Base-by-base conservation (phyloP, 2,888 invertebrate genomes). In the Mystacides longicornis region DNA sequence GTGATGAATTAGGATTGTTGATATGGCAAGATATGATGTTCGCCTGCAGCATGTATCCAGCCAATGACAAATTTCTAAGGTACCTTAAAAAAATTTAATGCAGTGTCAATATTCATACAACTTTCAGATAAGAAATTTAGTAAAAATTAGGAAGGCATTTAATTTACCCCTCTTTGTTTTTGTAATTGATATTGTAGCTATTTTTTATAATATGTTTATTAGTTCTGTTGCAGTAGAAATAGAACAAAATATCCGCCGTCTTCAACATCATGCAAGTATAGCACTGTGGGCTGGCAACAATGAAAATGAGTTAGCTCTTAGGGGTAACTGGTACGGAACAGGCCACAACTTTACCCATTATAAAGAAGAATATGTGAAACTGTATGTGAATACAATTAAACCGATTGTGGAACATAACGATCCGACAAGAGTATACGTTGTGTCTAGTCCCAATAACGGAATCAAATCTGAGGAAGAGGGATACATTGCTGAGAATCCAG, bases 1-100 rank as follows among this genome's bases (percentile, higher is more conserved):
- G 94, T 54, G 96, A 98, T 68, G 80, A 87, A 66, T 74, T 89
- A 50, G 98, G 98, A 1, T 86, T 98, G 48, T 77, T 98, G 65
- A 85, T 99, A 54, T 99, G 97, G 97, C 97, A 99, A 70, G 98
- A 99, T 70, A 85, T 97, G 67, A 91, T 96, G 86, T 99, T 96
- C 69, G 97, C 96, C 0, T 96, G 94, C 67, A 82, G 89, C 19
- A 88, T 98, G 86, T 99, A 99, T 71, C 97, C 97, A 0, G 79
- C 82, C 0, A 81, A 82, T 55, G 65, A 72, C 0, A 74, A 79
- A 1, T 98, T 91, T 71, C 73, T 97, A 21, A 66, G 75, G 72
- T 83, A n/a, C n/a, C n/a, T n/a, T n/a, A n/a, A n/a, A n/a, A n/a
- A n/a, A n/a, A n/a, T n/a, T n/a, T n/a, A 58, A 51, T 23, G 7